Evolutionary conservation across 2,113 vertebrate species (phyloP).

Genomic region (Dendrocopos noguchii): DNA sequence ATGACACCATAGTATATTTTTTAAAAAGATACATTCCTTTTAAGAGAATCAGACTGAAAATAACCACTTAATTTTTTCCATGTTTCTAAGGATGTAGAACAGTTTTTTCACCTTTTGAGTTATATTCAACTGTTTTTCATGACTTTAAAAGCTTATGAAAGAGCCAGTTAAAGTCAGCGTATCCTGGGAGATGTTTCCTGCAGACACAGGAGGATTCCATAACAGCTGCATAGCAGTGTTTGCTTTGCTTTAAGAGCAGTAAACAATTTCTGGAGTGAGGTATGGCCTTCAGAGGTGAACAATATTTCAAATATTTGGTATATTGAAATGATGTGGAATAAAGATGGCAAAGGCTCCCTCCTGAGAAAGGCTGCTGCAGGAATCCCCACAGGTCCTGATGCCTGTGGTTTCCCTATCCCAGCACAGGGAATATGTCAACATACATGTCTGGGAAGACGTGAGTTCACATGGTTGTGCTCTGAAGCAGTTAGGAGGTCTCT

Average conservation of each 20-base stretch:
- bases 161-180: not conserved
- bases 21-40: not conserved
- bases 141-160: not conserved
- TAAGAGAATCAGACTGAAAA: not conserved
- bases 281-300: not conserved
- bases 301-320: not conserved
- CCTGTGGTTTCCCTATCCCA: not conserved
- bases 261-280: not conserved
- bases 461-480: not conserved
- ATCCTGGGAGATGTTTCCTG: not conserved
- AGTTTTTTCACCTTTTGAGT: not conserved
- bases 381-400: not conserved
- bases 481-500: not conserved
- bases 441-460: not conserved
- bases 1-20: not conserved
- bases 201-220: accelerated
- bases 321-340: not conserved
- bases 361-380: not conserved
- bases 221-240: not conserved
- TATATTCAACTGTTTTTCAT: not conserved
- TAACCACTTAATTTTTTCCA: not conserved
- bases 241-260: not conserved
- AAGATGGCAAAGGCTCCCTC: not conserved
- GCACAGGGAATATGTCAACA: not conserved
- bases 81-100: not conserved